Evolutionary conservation across 2,113 vertebrate species (phyloP).

Genomic region (Phalacrocorax pelagicus): DNA sequence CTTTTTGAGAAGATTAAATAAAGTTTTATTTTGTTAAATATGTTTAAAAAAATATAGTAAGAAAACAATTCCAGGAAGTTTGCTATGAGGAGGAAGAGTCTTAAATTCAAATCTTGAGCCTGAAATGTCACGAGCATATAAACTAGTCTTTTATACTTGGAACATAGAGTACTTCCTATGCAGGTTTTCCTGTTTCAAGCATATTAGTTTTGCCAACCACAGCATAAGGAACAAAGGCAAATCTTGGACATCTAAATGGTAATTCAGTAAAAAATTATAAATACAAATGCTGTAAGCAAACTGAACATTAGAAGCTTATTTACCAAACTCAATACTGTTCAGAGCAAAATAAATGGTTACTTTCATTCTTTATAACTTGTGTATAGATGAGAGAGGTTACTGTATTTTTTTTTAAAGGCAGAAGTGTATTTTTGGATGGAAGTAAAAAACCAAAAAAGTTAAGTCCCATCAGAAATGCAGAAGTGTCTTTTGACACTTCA

Average conservation of each 20-base stretch:
- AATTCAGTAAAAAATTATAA: neutral
- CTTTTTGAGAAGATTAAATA: neutral
- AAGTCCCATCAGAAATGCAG: neutral
- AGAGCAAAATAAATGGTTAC: neutral
- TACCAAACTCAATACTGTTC: neutral
- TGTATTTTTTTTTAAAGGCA: neutral
- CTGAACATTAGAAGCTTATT: neutral
- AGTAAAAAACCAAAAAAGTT: neutral
- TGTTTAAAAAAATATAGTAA: too few species aligned
- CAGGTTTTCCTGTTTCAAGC: neutral
- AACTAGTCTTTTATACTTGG: neutral
- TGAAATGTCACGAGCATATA: neutral
- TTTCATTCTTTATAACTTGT: neutral
- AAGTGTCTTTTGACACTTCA: neutral
- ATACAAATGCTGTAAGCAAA: neutral
- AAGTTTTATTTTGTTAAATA: neutral
- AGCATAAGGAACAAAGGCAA: neutral
- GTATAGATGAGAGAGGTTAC: neutral
- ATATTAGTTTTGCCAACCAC: neutral
- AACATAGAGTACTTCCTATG: neutral
- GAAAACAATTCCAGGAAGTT: neutral
- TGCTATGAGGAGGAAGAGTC: neutral
- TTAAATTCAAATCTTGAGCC: neutral
- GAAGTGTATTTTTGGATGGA: neutral
- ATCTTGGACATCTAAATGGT: neutral